A percentile compares a stretch with the other conserved stretches of the same genome.
Conservation (phyloP, 2,797 vertebrate species). For the Falco berigora region DNA sequence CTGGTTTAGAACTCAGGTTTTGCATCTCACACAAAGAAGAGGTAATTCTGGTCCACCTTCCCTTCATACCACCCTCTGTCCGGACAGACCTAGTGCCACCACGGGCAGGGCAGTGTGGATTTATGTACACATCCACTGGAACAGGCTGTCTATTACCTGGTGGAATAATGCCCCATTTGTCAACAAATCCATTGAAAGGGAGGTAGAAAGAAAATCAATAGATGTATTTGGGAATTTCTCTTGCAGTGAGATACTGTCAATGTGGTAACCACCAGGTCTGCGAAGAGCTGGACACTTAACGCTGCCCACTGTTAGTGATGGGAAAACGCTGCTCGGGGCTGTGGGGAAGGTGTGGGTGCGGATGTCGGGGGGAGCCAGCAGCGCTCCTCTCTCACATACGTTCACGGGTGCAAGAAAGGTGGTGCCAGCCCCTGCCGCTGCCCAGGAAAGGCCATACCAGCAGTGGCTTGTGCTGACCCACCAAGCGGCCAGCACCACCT, state of each 20-base stretch:
- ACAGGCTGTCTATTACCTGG: not conserved
- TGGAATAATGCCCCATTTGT: not conserved
- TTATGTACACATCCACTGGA: not conserved
- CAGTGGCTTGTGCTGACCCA: not conserved
- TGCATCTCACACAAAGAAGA: not conserved
- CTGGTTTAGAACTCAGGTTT: not conserved
- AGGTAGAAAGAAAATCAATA: conserved; percentile 22
- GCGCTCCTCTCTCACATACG: not conserved
- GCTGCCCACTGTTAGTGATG: not conserved
- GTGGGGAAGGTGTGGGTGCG: fast-evolving
- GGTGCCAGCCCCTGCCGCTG: not conserved
- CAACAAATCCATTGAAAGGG: not conserved
- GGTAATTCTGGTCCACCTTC: not conserved
- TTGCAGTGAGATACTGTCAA: not conserved
- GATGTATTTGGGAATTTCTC: conserved; percentile 16
- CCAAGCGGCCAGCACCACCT: not conserved
- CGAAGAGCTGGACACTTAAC: not conserved
- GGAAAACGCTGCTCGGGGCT: not conserved
- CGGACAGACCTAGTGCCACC: not conserved
- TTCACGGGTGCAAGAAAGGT: fast-evolving
- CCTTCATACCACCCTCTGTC: not conserved
- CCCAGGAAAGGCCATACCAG: fast-evolving
- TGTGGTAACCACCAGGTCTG: not conserved
- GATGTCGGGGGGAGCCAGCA: not conserved
- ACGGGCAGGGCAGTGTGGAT: fast-evolving